These are phyloP conservation scores for Horisme vitalbata DNA, from an alignment of 2,888 invertebrate species.

Conservation along the genomic window DNA sequence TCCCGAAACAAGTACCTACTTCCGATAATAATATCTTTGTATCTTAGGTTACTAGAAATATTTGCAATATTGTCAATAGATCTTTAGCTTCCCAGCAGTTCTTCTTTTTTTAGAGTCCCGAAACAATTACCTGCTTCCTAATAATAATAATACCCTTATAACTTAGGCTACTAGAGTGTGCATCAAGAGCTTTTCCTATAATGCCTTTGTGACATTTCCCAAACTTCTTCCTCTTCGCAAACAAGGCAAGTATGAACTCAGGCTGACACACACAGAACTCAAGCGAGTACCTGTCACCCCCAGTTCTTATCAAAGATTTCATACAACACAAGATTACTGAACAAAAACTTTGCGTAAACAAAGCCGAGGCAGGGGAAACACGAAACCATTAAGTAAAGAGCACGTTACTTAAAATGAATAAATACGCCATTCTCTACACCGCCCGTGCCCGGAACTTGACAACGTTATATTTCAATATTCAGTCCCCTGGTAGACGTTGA, in stretches of 20 bases:
- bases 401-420: constrained; percentile 34
- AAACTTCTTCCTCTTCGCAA: background rate
- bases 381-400: constrained; percentile 32
- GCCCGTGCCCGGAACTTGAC: constrained; percentile 19
- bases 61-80: background rate
- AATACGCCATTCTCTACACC: constrained; percentile 31
- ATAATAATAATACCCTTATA: background rate
- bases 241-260: background rate
- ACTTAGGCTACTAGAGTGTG: background rate
- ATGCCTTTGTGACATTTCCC: background rate
- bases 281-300: constrained; percentile 12
- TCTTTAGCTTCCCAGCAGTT: too few relatives aligned
- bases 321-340: constrained; percentile 18
- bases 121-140: too few relatives aligned
- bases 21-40: too few relatives aligned
- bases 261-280: background rate
- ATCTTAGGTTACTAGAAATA: too few relatives aligned
- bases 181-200: background rate
- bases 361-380: constrained; percentile 20
- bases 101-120: too few relatives aligned
- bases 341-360: constrained; percentile 31
- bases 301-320: constrained; percentile 18
- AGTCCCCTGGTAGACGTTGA: constrained; percentile 20
- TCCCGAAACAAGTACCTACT: too few relatives aligned
- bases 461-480: constrained; percentile 36